Conservation (phyloP, 2,888 invertebrate genomes). For the Macaria liturata region DNA sequence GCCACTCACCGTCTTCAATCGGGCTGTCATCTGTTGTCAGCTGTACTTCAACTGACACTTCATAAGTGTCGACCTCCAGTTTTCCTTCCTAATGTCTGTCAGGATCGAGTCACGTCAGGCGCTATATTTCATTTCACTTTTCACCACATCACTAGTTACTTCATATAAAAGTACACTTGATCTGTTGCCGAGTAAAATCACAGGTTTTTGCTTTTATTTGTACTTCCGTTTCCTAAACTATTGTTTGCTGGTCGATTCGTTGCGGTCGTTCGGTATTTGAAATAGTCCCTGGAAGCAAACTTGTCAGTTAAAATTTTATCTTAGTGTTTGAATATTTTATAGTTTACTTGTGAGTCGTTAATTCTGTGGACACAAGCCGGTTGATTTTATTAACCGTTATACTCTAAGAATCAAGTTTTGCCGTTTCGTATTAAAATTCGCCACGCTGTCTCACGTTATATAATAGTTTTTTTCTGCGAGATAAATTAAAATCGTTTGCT, state of each 20-base stretch:
- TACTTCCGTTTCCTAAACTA: conserved; percentile 7
- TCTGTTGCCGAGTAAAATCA: not conserved
- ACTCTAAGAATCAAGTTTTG: no score
- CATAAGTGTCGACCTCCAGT: conserved; percentile 81
- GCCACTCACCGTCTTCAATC: conserved; percentile 70
- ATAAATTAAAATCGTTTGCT: no score
- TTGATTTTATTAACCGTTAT: not conserved
- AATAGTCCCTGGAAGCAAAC: conserved; percentile 14
- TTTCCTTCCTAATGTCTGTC: conserved; percentile 50
- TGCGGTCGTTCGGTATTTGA: conserved; percentile 9
- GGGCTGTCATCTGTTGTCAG: conserved; percentile 82
- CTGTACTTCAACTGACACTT: conserved; percentile 81
- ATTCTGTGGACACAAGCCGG: no score
- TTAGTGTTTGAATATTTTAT: not conserved
- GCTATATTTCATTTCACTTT: conserved; percentile 44
- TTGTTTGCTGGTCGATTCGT: conserved; percentile 7
- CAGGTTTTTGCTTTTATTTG: not conserved
- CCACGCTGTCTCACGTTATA: conserved; percentile 19
- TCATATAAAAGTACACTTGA: conserved; percentile 18
- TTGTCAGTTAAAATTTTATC: not conserved
- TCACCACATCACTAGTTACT: conserved; percentile 23
- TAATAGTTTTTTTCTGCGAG: not conserved
- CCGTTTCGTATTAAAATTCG: not conserved
- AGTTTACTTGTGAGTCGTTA: no score
- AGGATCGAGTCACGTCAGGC: conserved; percentile 43